Percentiles rank a stretch among this genome's conserved stretches.
These are phyloP conservation scores for Disparrhopalites patrizii DNA, from an alignment of 2,888 invertebrate species.

Conservation along the genomic window DNA sequence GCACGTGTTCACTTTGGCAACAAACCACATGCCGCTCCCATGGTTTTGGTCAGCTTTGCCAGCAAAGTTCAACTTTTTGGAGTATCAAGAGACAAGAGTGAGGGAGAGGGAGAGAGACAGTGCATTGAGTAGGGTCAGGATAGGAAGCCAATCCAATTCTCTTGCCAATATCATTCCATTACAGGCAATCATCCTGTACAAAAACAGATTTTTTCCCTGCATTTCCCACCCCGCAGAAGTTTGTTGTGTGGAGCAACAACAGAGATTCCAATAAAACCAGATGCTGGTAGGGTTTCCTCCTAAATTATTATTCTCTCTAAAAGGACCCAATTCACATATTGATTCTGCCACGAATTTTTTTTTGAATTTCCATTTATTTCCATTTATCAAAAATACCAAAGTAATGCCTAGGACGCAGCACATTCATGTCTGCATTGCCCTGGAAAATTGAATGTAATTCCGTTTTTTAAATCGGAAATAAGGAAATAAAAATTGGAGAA, in stretches of 20 bases:
- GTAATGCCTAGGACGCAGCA: too few species aligned
- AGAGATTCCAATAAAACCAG: background rate
- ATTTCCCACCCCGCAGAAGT: background rate
- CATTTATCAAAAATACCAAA: too few species aligned
- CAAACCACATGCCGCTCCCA: constrained; percentile 31
- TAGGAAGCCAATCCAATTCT: constrained; percentile 34
- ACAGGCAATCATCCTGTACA: constrained; percentile 7
- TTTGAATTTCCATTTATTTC: too few species aligned
- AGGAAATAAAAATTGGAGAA: too few species aligned
- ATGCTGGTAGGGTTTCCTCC: background rate
- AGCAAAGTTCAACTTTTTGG: constrained; percentile 31
- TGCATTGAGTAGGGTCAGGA: constrained; percentile 35
- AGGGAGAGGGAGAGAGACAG: too few species aligned
- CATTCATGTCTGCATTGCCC: too few species aligned
- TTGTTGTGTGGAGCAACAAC: background rate
- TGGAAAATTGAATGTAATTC: too few species aligned
- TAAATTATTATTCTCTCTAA: too few species aligned
- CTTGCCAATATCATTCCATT: constrained; percentile 30
- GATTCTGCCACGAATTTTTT: too few species aligned
- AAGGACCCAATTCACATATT: too few species aligned
- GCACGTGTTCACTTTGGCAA: constrained; percentile 35
- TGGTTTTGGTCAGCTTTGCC: constrained; percentile 35
- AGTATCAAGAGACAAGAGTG: too few species aligned
- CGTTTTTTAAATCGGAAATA: too few species aligned
- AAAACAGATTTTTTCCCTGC: background rate